Base-by-base conservation (phyloP, 2,797 vertebrate genomes). In the Telmatherina bonti region DNA sequence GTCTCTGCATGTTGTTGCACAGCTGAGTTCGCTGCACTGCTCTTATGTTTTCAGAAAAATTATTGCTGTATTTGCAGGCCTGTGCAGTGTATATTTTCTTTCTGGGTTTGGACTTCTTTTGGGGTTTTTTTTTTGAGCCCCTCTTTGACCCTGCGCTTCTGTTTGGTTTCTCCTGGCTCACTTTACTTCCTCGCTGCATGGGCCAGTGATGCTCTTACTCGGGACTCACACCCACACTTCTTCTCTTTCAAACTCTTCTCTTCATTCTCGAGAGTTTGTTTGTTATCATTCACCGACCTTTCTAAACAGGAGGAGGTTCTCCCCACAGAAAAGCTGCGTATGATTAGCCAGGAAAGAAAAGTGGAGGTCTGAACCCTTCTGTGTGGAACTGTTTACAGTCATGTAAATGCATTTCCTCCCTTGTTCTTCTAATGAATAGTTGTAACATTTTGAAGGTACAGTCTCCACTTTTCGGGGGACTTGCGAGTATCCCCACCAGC, bases 131-230 rank as follows among this genome's bases (percentile, higher is more conserved):
- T 75, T 64, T n/a, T 2, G 53, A 67, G 61, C 66, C 54, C 20
- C 62, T 73, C 74, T 67, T 61, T 53, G 59, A 62, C 53, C 66
- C 62, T 41, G 45, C 64, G 78, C 82, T 74, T 73, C 78, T 79
- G 76, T 87, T 88, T 87, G 85, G 83, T 74, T 85, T 86, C 60
- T 67, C 58, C 70, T 64, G 70, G 78, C 53, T 75, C 18, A 51
- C 76, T 74, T 71, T 73, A 56, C 59, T 60, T 84, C 70, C 64
- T 74, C 55, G 26, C 41, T 66, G 81, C 81, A 79, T 41, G 68
- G 76, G 35, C 62, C 70, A 67, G 65, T 47, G 73, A 77, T 63
- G 67, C 58, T 76, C 59, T 27, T 18, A 36, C 47, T 24, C 8
- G 51, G 30, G 27, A 79, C 77, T 59, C 60, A 20, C 65, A 51